Evolutionary conservation across 2,797 vertebrate genomes (phyloP), one percentile per base, ranked within the genome.

Genomic region (Harpagifer antarcticus): DNA sequence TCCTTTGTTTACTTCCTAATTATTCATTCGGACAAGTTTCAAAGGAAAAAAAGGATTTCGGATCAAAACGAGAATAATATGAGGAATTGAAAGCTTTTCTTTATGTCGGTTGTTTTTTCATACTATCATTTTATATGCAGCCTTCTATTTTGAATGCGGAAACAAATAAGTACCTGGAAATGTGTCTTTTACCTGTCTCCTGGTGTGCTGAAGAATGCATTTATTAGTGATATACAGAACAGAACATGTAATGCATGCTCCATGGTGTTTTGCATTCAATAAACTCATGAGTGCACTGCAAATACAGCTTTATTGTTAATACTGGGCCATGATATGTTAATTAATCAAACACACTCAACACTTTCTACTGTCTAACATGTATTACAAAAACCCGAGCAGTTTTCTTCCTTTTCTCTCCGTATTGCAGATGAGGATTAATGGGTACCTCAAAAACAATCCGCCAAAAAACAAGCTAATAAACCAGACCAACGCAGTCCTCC

Each of bases 311-410:
- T 7, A 57, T 27, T 50, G 43, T 72, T 65, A 37, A 57, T 52
- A 55, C 64, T 27, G 17, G 5, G 15, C 6, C 23, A 57, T 62
- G 45, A 55, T 65, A 68, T 57, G 62, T 75, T 79, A 15, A 79
- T 52, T 62, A 48, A 50, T 62, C 42, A 71, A 78, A 69, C 17
- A 15, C 14, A 52, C 19, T 50, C 17, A 59, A 37, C 23, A 42
- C 1, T 61, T 73, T 69, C 45, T 54, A 7, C 4, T 33, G 3
- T 69, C 45, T 54, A 7, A 3, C 23, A 6, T 23, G 70, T 71
- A 14, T 42, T 9, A 57, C 57, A 54, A 48, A 63, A 42, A 43
- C 16, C 17, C 37, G 54, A 68, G 52, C 37, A 48, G 9, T 64
- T 40, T 20, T 56, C 42, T 12, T 57, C 20, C 58, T 68, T 59